Evolutionary conservation across 2,113 vertebrate species (phyloP).

Genomic region (Hydrolagus affinis): DNA sequence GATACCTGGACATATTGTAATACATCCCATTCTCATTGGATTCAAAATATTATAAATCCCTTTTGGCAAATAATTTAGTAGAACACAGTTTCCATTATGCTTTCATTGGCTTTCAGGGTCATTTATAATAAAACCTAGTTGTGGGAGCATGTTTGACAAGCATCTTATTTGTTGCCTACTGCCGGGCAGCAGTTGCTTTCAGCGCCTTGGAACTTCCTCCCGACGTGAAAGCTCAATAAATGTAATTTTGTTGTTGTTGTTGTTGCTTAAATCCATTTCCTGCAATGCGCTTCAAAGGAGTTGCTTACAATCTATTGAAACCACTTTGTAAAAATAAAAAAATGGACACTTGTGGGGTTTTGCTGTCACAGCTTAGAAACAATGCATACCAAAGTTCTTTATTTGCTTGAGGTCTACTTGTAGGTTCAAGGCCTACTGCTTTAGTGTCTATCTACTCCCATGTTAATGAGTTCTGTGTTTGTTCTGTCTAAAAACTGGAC

Average conservation of each 20-base stretch:
- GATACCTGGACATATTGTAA: neutral
- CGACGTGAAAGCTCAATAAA: too few species aligned
- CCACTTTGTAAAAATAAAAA: neutral
- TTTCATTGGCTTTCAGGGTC: neutral
- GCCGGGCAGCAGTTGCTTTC: neutral
- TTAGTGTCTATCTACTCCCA: neutral
- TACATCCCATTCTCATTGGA: neutral
- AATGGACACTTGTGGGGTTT: neutral
- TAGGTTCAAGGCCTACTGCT: neutral
- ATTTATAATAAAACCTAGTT: neutral
- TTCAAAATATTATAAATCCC: neutral
- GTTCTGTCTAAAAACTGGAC: neutral
- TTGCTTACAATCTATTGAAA: neutral
- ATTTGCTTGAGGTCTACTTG: neutral
- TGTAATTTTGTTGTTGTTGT: neutral
- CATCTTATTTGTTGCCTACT: neutral
- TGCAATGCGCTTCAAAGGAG: neutral
- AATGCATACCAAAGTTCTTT: neutral
- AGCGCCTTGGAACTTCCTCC: neutral
- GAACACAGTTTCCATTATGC: neutral
- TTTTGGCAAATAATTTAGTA: neutral
- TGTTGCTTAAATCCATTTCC: neutral
- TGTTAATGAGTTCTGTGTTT: neutral
- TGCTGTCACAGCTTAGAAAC: neutral
- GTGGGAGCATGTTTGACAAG: neutral